Conservation (phyloP, 2,888 invertebrate genomes). For the Cosmia trapezina region DNA sequence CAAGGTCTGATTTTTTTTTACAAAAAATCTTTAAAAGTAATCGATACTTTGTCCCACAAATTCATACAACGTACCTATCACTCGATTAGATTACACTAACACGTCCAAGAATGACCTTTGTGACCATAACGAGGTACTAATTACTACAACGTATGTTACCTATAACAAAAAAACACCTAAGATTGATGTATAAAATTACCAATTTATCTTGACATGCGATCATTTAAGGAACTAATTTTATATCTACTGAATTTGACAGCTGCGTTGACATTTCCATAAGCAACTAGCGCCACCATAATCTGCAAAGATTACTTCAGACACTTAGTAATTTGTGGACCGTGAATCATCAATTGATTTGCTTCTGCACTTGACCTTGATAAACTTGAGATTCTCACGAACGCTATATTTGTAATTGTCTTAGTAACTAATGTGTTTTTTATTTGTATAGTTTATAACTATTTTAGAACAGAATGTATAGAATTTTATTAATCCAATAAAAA, state of each 20-base stretch:
- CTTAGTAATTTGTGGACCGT: conserved; percentile 16
- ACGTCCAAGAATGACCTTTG: conserved; percentile 30
- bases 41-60: no score
- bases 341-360: conserved; percentile 44
- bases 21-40: no score
- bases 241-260: conserved; percentile 10
- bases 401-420: conserved; percentile 38
- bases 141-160: neutral
- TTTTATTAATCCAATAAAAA: no score
- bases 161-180: conserved; percentile 5
- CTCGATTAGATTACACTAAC: conserved; percentile 6
- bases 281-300: conserved; percentile 3
- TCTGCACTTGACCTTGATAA: conserved; percentile 44
- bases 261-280: neutral
- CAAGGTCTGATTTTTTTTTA: no score
- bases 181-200: neutral
- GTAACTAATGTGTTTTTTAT: conserved; percentile 25
- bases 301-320: neutral
- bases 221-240: conserved; percentile 7
- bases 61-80: no score
- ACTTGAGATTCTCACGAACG: conserved; percentile 24
- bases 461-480: neutral
- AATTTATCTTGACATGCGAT: conserved; percentile 3
- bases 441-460: conserved; percentile 22
- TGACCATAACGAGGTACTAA: conserved; percentile 36